A percentile compares a stretch with the other conserved stretches of the same genome.
Evolutionary conservation across 2,113 vertebrate species (phyloP).

Genomic region (Nestor notabilis): DNA sequence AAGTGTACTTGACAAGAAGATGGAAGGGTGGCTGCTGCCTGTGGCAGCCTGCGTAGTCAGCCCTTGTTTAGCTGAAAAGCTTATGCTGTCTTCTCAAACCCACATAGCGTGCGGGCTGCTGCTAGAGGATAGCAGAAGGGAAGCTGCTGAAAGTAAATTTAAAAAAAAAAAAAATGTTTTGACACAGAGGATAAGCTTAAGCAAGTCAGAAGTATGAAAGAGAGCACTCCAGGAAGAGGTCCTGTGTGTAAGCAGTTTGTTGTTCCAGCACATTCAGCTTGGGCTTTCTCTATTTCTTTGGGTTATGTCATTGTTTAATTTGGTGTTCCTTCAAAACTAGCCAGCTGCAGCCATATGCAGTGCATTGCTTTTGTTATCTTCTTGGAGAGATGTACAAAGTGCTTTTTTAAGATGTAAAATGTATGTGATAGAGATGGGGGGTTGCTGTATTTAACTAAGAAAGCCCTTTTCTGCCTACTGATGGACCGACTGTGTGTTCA

Average conservation of each 20-base stretch:
- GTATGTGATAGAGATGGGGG: neutral
- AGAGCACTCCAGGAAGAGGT: neutral
- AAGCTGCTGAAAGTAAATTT: neutral
- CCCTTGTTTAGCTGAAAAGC: neutral
- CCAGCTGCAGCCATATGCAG: neutral
- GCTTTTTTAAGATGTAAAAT: neutral
- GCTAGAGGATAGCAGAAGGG: neutral
- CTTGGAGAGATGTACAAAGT: neutral
- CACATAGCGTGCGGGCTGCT: rapidly evolving
- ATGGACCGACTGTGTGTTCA: conserved; percentile 33
- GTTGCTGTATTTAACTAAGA: conserved; percentile 9
- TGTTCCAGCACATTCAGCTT: neutral
- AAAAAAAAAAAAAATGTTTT: neutral
- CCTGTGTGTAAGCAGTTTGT: neutral
- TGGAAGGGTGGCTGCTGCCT: neutral
- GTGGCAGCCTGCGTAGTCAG: neutral
- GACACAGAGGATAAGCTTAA: neutral
- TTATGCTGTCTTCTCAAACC: neutral
- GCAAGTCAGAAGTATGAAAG: neutral
- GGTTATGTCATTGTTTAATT: conserved; percentile 51
- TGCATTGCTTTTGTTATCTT: neutral
- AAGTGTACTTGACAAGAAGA: neutral
- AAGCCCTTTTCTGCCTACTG: conserved; percentile 42
- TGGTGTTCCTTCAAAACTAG: conserved; percentile 32
- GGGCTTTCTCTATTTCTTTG: conserved; percentile 22